These are phyloP conservation scores for Trachelus tabidus DNA, from an alignment of 2,888 invertebrate species.

Conservation along the genomic window DNA sequence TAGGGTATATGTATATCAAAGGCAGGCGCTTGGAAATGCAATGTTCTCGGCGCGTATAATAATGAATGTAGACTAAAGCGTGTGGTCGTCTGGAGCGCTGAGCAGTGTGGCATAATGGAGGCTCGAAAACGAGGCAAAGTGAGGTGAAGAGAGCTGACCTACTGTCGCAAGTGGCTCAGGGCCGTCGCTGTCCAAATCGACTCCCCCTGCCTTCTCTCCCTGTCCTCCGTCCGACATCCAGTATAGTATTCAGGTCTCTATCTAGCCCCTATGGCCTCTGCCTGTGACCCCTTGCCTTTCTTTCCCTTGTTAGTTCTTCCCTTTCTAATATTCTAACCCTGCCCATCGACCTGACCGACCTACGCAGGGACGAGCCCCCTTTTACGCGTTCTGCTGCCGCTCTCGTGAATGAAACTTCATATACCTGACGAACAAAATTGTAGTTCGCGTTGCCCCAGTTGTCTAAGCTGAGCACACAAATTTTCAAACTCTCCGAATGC, in stretches of 20 bases:
- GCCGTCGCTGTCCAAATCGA: slow-evolving; percentile 65
- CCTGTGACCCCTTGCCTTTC: slow-evolving; percentile 25
- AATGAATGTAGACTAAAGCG: slow-evolving; percentile 3
- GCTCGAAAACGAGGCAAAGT: slow-evolving; percentile 60
- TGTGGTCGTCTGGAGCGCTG: slow-evolving; percentile 27
- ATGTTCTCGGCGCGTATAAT: neutral
- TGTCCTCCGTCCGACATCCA: slow-evolving; percentile 20
- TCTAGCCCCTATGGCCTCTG: slow-evolving; percentile 15
- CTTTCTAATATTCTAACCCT: neutral
- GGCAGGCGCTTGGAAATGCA: neutral
- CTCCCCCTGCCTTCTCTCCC: slow-evolving; percentile 29
- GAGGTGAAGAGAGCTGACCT: slow-evolving; percentile 66
- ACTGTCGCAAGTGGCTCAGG: slow-evolving; percentile 67
- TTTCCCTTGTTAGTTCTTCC: slow-evolving; percentile 13
- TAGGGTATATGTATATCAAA: neutral
- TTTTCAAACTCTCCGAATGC: neutral
- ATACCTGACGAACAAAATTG: neutral
- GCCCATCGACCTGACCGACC: neutral
- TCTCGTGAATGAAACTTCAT: neutral
- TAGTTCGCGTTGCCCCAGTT: neutral
- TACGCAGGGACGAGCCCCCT: neutral
- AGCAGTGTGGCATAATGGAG: slow-evolving; percentile 50
- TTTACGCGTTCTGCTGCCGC: neutral
- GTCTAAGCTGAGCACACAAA: neutral
- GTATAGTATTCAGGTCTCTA: slow-evolving; percentile 38